Conservation (phyloP, 2,888 invertebrate genomes). For the Erebia aethiops region DNA sequence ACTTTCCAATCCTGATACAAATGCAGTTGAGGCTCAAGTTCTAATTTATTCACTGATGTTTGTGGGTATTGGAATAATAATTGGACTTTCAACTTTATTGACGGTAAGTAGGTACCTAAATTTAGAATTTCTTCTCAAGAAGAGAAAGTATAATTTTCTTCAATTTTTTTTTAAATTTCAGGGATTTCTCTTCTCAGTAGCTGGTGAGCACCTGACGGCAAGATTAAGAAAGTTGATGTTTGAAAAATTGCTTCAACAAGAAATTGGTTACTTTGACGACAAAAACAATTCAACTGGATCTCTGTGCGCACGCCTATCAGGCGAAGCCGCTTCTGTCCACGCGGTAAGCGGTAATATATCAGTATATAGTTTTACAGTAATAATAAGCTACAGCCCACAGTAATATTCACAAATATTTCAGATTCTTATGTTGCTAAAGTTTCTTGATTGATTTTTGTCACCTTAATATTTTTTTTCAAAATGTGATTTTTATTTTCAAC, state of each 20-base stretch:
- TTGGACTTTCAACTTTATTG: conserved; percentile 86
- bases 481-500: conserved; percentile 44
- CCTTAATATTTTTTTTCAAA: neutral
- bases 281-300: conserved; percentile 89
- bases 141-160: neutral
- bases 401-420: no score
- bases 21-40: conserved; percentile 82
- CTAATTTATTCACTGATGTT: conserved; percentile 86
- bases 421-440: neutral
- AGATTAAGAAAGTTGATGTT: conserved; percentile 87
- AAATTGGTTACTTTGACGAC: conserved; percentile 89
- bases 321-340: conserved; percentile 90
- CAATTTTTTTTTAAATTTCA: conserved; percentile 14
- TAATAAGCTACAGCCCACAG: no score
- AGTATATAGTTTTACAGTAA: no score
- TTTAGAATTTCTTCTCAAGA: neutral
- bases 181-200: conserved; percentile 60
- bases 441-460: neutral
- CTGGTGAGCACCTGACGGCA: conserved; percentile 91
- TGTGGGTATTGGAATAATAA: conserved; percentile 85
- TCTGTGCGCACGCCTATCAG: conserved; percentile 88
- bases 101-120: conserved; percentile 82
- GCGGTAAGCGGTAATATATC: conserved; percentile 89
- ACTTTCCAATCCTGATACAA: conserved; percentile 77
- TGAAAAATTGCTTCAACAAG: conserved; percentile 86